Evolutionary conservation across 1,140 invertebrate genomes (phyloP).

Genomic region (Melitaea cinxia): DNA sequence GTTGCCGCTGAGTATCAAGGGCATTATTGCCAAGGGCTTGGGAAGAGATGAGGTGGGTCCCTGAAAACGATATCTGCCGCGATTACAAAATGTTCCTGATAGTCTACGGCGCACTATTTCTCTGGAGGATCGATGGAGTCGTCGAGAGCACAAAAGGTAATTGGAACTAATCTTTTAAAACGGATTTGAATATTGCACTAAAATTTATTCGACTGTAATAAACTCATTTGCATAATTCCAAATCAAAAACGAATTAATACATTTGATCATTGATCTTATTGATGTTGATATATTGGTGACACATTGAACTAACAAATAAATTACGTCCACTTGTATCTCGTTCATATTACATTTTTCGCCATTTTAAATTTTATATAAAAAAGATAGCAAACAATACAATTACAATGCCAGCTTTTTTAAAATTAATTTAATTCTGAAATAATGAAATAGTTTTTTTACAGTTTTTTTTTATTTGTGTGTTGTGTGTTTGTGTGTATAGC

Average conservation of each 20-base stretch:
- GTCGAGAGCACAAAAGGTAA: constrained; percentile 75
- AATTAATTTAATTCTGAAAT: too few relatives aligned
- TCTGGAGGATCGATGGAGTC: constrained; percentile 68
- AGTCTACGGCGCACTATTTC: constrained; percentile 59
- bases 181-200: background rate
- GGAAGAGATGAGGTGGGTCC: constrained; percentile 56
- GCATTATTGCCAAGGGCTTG: constrained; percentile 52
- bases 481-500: too few relatives aligned
- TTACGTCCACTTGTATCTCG: too few relatives aligned
- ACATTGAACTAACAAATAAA: too few relatives aligned
- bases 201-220: background rate
- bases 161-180: background rate
- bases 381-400: too few relatives aligned
- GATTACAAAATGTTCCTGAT: constrained; percentile 66
- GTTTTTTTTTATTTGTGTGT: too few relatives aligned
- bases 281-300: too few relatives aligned
- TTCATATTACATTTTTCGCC: too few relatives aligned
- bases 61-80: constrained; percentile 52
- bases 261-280: too few relatives aligned
- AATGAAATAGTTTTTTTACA: too few relatives aligned
- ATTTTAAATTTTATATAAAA: too few relatives aligned
- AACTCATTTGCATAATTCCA: background rate
- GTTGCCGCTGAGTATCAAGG: constrained; percentile 50
- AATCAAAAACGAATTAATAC: background rate
- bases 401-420: too few relatives aligned